Evolutionary conservation across 2,113 vertebrate genomes (phyloP).

Genomic region (Prolemur simus): DNA sequence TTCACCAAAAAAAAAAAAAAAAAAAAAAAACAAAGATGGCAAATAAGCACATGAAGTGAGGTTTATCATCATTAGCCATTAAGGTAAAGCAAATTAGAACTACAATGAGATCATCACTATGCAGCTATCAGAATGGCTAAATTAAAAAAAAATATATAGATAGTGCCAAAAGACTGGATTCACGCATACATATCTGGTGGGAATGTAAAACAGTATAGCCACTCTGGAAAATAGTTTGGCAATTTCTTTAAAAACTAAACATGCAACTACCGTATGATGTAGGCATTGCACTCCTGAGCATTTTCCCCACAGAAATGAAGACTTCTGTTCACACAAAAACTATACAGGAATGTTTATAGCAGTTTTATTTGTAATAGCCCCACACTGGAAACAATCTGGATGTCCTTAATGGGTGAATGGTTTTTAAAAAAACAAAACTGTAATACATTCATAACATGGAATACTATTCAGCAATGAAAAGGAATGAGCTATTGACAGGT

Average conservation of each 20-base stretch:
- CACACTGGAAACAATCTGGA: background rate
- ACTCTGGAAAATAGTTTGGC: background rate
- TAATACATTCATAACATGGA: background rate
- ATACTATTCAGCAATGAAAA: background rate
- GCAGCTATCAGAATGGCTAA: background rate
- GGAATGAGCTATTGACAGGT: background rate
- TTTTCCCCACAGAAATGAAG: slow-evolving; percentile 16
- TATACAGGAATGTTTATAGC: background rate
- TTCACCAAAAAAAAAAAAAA: background rate
- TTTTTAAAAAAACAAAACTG: background rate
- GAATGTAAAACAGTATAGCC: background rate
- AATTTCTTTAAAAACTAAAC: background rate
- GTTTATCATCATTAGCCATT: background rate
- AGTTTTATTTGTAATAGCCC: background rate
- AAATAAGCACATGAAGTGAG: background rate
- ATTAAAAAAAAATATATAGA: background rate
- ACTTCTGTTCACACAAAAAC: background rate
- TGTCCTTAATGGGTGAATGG: background rate
- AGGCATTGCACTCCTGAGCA: background rate
- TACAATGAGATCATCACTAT: background rate
- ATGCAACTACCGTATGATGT: background rate
- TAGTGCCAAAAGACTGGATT: background rate
- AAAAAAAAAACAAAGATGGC: background rate
- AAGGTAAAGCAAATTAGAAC: background rate
- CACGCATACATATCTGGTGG: rapidly evolving